phyloP scores from a whole-genome alignment of 2,888 invertebrate genomes.

The Nomada hirtipes region DNA sequence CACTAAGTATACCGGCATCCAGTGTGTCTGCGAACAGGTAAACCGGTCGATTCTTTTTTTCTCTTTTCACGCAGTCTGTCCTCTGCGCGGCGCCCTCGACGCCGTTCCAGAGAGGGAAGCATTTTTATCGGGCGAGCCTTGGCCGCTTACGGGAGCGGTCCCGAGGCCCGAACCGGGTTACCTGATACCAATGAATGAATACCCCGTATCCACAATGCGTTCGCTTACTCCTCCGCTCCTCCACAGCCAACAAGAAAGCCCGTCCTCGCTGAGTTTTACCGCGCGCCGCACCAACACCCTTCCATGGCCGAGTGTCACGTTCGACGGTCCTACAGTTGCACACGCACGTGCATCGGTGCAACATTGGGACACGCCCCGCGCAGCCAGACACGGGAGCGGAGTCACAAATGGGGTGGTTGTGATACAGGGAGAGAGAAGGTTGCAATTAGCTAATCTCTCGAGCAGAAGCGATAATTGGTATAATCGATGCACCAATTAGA shows the following conservation, averaged over 20 bases:
- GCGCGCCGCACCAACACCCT: slow-evolving; percentile 55
- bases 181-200: slow-evolving; percentile 81
- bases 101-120: slow-evolving; percentile 37
- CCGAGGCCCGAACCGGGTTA: slow-evolving; percentile 72
- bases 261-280: slow-evolving; percentile 47
- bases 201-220: slow-evolving; percentile 72
- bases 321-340: slow-evolving; percentile 68
- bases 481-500: slow-evolving; percentile 81
- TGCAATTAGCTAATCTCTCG: slow-evolving; percentile 81
- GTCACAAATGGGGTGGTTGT: slow-evolving; percentile 43
- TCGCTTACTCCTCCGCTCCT: slow-evolving; percentile 55
- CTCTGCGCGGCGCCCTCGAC: slow-evolving; percentile 54
- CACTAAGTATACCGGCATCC: slow-evolving; percentile 64
- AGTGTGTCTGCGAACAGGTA: slow-evolving; percentile 75
- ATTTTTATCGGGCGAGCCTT: slow-evolving; percentile 64
- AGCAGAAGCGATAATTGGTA: slow-evolving; percentile 81
- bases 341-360: slow-evolving; percentile 53
- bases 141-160: slow-evolving; percentile 58
- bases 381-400: slow-evolving; percentile 19
- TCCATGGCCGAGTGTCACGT: slow-evolving; percentile 69
- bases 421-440: slow-evolving; percentile 53
- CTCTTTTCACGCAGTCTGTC: slow-evolving; percentile 57
- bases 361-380: slow-evolving; percentile 3
- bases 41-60: slow-evolving; percentile 78
- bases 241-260: slow-evolving; percentile 50